These are phyloP conservation scores for Phocoena sinus DNA, from an alignment of 2,113 vertebrate species.

Conservation along the genomic window DNA sequence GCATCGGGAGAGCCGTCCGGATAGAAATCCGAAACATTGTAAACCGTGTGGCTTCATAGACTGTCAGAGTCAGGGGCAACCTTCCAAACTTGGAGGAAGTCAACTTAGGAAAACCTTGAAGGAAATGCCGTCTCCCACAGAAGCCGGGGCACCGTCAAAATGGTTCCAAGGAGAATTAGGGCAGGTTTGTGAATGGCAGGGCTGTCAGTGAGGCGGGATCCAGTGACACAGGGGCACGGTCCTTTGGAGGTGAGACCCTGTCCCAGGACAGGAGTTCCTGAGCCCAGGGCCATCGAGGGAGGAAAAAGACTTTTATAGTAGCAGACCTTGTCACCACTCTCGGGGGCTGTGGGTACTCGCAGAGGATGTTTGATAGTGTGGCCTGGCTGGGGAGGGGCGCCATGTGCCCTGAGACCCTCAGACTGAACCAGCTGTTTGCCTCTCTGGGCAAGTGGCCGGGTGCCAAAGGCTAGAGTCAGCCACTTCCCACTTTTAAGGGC, in stretches of 20 bases:
- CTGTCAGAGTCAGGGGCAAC: too few relatives aligned
- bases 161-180: neutral
- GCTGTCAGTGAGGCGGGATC: neutral
- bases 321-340: neutral
- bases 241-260: neutral
- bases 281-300: neutral
- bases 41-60: neutral
- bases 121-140: neutral
- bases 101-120: neutral
- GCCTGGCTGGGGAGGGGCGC: neutral
- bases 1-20: fast-evolving
- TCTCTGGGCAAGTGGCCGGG: neutral
- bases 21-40: too few relatives aligned
- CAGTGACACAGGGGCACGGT: too few relatives aligned
- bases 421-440: neutral
- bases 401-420: neutral
- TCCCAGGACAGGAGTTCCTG: neutral
- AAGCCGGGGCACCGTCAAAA: neutral
- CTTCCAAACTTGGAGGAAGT: neutral
- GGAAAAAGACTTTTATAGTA: neutral
- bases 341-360: fast-evolving
- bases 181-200: neutral
- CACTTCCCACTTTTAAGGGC: neutral
- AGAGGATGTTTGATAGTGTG: neutral
- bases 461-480: neutral